Conservation (phyloP, 2,113 vertebrate genomes). For the Lagopus muta region DNA sequence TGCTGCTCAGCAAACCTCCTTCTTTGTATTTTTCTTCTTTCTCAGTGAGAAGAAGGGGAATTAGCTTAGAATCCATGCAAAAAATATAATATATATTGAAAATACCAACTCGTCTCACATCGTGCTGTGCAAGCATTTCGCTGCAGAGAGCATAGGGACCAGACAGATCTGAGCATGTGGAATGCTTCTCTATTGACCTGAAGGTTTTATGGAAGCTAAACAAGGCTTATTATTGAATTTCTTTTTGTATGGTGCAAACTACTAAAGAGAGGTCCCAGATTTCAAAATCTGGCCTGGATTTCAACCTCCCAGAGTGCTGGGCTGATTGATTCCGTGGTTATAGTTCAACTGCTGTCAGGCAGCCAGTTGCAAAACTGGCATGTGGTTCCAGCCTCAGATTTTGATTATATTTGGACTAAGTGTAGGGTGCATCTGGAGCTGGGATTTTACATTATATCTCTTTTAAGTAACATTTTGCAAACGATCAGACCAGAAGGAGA, state of each 20-base stretch:
- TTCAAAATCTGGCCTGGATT: conserved; percentile 58
- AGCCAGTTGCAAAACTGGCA: conserved; percentile 63
- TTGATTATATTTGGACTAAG: conserved; percentile 58
- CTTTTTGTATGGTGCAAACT: conserved; percentile 33
- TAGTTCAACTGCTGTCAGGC: conserved; percentile 52
- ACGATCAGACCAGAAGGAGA: conserved; percentile 10
- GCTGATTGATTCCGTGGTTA: conserved; percentile 56
- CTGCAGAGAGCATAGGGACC: neutral
- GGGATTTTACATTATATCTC: conserved; percentile 49
- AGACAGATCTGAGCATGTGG: neutral
- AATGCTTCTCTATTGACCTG: neutral
- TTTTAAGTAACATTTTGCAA: conserved; percentile 57
- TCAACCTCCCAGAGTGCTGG: conserved; percentile 61
- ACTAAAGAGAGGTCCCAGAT: conserved; percentile 43
- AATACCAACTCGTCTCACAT: neutral
- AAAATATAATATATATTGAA: neutral
- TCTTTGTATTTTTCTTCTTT: neutral
- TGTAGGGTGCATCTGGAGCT: neutral
- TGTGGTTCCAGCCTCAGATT: conserved; percentile 29
- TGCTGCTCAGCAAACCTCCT: neutral
- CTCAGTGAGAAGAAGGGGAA: neutral
- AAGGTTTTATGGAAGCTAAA: conserved; percentile 51
- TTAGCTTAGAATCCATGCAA: neutral
- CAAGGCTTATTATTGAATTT: conserved; percentile 42
- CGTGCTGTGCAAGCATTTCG: neutral